Conservation (phyloP, 2,888 invertebrate genomes). For the Nineta flava region DNA sequence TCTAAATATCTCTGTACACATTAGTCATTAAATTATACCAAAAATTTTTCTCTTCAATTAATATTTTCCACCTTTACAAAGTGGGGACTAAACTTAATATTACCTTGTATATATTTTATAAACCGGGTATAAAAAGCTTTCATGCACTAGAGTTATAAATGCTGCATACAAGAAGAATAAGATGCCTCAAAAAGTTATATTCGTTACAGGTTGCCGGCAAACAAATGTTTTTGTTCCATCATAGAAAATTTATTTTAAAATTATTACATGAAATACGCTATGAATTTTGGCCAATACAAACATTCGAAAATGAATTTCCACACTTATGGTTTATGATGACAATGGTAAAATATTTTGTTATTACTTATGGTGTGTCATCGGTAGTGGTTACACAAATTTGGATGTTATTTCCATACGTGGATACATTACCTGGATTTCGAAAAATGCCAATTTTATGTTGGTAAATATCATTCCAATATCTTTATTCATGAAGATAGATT, state of each 20-base stretch:
- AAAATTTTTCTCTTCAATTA: too few relatives aligned
- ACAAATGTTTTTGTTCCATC: neutral
- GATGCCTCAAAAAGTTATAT: too few relatives aligned
- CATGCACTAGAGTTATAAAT: too few relatives aligned
- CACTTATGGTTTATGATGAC: slow-evolving; percentile 4
- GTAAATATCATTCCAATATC: slow-evolving; percentile 5
- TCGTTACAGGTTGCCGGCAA: neutral
- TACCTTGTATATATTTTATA: too few relatives aligned
- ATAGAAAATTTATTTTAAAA: neutral
- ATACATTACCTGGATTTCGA: neutral
- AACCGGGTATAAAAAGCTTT: too few relatives aligned
- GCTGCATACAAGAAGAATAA: too few relatives aligned
- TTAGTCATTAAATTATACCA: too few relatives aligned
- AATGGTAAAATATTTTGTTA: slow-evolving; percentile 3
- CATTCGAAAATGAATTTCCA: neutral
- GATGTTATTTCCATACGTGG: slow-evolving; percentile 2
- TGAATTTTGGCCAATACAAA: slow-evolving; percentile 4
- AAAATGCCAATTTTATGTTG: slow-evolving; percentile 2
- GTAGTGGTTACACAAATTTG: slow-evolving; percentile 3
- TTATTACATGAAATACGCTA: neutral
- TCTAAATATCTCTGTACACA: too few relatives aligned
- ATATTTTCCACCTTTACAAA: too few relatives aligned
- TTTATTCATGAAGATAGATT: neutral
- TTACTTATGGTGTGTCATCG: neutral
- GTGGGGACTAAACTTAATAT: too few relatives aligned